Evolutionary conservation across 2,113 vertebrate genomes (phyloP).

Genomic region (Nettapus auritus): DNA sequence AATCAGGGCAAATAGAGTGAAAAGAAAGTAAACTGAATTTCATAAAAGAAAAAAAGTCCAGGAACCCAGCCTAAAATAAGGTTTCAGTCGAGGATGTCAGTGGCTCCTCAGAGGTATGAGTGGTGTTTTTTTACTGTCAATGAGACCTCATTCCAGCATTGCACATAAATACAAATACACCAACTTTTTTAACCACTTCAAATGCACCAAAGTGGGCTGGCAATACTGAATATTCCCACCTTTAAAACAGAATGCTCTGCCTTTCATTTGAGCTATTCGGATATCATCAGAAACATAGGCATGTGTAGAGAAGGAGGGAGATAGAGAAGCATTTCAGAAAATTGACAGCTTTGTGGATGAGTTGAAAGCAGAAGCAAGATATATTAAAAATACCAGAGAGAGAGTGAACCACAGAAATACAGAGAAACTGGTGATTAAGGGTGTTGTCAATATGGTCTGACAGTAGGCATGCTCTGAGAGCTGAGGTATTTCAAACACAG

Average conservation of each 20-base stretch:
- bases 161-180: not conserved
- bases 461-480: slow-evolving; percentile 66
- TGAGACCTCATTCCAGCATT: slow-evolving; percentile 25
- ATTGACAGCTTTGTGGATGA: slow-evolving; percentile 67
- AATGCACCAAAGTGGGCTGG: slow-evolving; percentile 7
- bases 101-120: not conserved
- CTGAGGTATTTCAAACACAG: slow-evolving; percentile 62
- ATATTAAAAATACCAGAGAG: slow-evolving; percentile 65
- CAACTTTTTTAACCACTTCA: not conserved
- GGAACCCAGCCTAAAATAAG: not conserved
- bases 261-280: slow-evolving; percentile 55
- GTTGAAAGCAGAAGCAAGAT: slow-evolving; percentile 64
- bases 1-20: not conserved
- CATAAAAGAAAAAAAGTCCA: not conserved
- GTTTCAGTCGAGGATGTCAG: not conserved
- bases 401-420: slow-evolving; percentile 8
- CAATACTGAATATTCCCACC: slow-evolving; percentile 27
- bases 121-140: not conserved
- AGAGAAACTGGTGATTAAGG: slow-evolving; percentile 76
- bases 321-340: slow-evolving; percentile 58
- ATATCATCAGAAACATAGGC: slow-evolving; percentile 50
- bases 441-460: slow-evolving; percentile 72
- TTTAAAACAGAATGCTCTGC: slow-evolving; percentile 20
- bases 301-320: not conserved
- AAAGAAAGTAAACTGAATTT: not conserved